These are phyloP conservation scores for Halcyon smyrnensis DNA, from an alignment of 2,797 vertebrate genomes.

Conservation along the genomic window DNA sequence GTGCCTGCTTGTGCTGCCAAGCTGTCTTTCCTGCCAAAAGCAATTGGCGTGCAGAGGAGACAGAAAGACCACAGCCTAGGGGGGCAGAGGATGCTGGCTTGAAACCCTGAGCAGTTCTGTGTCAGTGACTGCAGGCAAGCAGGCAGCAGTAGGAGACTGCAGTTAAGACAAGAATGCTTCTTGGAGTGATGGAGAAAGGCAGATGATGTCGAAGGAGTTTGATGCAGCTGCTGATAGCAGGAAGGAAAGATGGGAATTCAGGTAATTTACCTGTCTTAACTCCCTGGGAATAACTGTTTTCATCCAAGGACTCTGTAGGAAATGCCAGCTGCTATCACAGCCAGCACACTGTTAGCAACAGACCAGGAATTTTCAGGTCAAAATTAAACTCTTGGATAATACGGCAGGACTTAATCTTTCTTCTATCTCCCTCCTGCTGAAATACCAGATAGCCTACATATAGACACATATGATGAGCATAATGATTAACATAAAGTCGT, in stretches of 20 bases:
- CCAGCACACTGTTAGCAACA: not conserved
- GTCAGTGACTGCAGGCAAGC: not conserved
- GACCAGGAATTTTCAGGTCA: not conserved
- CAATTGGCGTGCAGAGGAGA: not conserved
- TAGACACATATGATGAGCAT: not conserved
- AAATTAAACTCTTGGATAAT: not conserved
- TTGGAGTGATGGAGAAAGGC: not conserved
- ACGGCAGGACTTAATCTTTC: not conserved
- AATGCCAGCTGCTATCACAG: not conserved
- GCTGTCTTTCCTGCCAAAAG: not conserved
- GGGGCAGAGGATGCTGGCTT: not conserved
- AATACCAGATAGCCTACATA: not conserved
- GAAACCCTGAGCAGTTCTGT: accelerated
- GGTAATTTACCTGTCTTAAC: not conserved
- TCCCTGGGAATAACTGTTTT: not conserved
- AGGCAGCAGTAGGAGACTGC: not conserved
- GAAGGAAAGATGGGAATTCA: not conserved
- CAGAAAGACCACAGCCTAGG: not conserved
- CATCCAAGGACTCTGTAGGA: not conserved
- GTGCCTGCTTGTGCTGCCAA: not conserved
- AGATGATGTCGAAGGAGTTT: not conserved
- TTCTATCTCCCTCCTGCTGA: not conserved
- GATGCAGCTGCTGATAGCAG: not conserved
- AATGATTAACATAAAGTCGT: not conserved
- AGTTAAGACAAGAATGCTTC: not conserved